Conservation (phyloP, 2,113 vertebrate species). For the Nipponia nippon region DNA sequence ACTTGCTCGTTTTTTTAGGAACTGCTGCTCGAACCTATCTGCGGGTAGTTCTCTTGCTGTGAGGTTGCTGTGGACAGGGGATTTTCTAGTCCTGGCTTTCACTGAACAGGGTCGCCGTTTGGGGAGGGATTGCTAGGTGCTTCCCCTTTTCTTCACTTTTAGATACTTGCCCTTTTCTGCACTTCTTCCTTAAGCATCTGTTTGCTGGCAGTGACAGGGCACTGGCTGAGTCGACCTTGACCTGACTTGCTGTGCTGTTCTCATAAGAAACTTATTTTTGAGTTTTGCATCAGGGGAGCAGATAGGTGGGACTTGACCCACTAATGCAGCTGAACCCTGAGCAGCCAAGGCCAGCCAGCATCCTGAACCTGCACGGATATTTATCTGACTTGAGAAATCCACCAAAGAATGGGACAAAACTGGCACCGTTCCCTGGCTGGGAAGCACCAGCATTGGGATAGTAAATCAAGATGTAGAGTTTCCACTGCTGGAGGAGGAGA, state of each 20-base stretch:
- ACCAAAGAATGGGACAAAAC: background rate
- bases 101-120: background rate
- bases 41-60: background rate
- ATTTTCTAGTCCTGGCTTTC: background rate
- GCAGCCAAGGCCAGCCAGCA: background rate
- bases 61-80: background rate
- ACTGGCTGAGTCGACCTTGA: background rate
- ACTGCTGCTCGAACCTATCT: fast-evolving
- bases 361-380: fast-evolving
- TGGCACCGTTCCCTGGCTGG: background rate
- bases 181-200: background rate
- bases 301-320: background rate
- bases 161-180: background rate
- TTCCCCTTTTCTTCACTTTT: background rate
- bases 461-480: background rate
- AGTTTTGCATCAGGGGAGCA: background rate
- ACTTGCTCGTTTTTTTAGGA: background rate
- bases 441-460: background rate
- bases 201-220: background rate
- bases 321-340: background rate
- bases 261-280: background rate
- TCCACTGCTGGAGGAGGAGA: background rate
- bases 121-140: background rate
- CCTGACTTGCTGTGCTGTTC: constrained; percentile 8
- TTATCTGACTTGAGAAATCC: background rate